A percentile compares a stretch with the other conserved stretches of the same genome.
These are phyloP conservation scores for Cygnus olor DNA, from an alignment of 2,797 vertebrate genomes.

Conservation along the genomic window DNA sequence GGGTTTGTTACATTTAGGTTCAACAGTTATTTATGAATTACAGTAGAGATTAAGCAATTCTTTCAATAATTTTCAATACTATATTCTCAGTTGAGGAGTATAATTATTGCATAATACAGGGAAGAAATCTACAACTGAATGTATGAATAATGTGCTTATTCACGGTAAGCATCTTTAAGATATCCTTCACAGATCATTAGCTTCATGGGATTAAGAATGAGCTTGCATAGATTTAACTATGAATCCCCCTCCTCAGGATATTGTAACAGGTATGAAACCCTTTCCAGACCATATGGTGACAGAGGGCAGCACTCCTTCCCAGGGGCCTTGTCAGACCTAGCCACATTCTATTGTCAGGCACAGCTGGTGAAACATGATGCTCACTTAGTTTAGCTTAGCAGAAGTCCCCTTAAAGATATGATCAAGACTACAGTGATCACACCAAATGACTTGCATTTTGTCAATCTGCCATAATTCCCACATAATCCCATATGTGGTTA, in stretches of 20 bases:
- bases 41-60: conserved; percentile 37
- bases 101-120: conserved; percentile 17
- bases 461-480: conserved; percentile 18
- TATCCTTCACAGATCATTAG: conserved; percentile 76
- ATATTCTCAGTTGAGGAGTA: conserved; percentile 4
- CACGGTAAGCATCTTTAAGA: conserved; percentile 66
- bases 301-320: conserved; percentile 69
- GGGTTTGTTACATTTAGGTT: not conserved
- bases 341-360: conserved; percentile 80
- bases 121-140: conserved; percentile 2
- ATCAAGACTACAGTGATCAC: conserved; percentile 25
- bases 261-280: conserved; percentile 69
- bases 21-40: not conserved
- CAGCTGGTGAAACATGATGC: conserved; percentile 80
- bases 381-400: conserved; percentile 73
- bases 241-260: conserved; percentile 62
- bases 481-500: not conserved
- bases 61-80: conserved; percentile 50
- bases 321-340: conserved; percentile 77
- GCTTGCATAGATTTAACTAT: conserved; percentile 64
- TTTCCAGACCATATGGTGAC: conserved; percentile 77
- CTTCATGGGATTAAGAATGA: conserved; percentile 75
- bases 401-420: conserved; percentile 56
- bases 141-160: conserved; percentile 59
- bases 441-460: not conserved